Conservation (phyloP, 2,888 invertebrate genomes). For the Aplocera efformata region DNA sequence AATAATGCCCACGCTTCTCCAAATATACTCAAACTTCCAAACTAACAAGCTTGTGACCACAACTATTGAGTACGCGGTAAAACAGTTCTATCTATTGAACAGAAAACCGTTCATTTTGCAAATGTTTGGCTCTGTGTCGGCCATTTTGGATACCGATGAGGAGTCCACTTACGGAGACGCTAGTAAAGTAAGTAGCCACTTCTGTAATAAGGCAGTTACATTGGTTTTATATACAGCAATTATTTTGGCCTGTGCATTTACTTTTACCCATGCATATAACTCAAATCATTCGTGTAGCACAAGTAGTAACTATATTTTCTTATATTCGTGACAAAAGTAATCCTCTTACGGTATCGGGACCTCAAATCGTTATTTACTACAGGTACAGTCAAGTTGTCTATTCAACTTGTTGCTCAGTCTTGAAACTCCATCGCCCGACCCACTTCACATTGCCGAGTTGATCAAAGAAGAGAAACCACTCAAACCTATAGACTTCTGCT, state of each 20-base stretch:
- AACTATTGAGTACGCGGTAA: conserved; percentile 98
- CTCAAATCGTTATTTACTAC: conserved; percentile 7
- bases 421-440: conserved; percentile 96
- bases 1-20: conserved; percentile 98
- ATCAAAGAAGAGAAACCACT: conserved; percentile 95
- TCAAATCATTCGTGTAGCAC: no score
- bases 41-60: conserved; percentile 97
- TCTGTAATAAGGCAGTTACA: no score
- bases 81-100: conserved; percentile 98
- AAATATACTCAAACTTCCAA: conserved; percentile 98
- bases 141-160: conserved; percentile 95
- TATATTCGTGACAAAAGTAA: no score
- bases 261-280: no score
- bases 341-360: background rate
- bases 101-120: conserved; percentile 98
- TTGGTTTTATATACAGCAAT: no score
- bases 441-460: conserved; percentile 93
- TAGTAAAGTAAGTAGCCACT: conserved; percentile 84
- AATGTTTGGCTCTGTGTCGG: conserved; percentile 99
- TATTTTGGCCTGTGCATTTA: no score
- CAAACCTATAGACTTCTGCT: conserved; percentile 98
- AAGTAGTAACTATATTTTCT: no score
- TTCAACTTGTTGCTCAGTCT: conserved; percentile 95
- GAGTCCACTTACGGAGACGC: conserved; percentile 94
- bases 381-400: conserved; percentile 94